phyloP scores from a whole-genome alignment of 2,113 vertebrate species.

The Chaenogobius annularis region DNA sequence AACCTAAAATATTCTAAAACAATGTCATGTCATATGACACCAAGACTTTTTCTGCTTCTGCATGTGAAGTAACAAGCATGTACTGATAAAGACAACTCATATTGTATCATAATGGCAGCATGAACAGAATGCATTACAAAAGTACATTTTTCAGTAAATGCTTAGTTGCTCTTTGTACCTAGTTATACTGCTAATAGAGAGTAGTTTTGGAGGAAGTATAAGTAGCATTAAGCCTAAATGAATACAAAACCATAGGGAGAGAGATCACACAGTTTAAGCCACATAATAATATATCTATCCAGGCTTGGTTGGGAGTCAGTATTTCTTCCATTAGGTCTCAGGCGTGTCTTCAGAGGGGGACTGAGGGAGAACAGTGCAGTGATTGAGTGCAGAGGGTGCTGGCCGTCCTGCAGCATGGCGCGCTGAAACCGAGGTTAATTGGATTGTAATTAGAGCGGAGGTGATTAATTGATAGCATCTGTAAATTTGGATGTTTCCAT shows the following conservation, averaged over 20 bases:
- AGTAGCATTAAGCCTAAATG: background rate
- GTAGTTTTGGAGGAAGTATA: background rate
- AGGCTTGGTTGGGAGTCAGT: slow-evolving; percentile 12
- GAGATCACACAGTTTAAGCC: background rate
- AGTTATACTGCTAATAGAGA: background rate
- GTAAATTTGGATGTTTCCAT: slow-evolving; percentile 81
- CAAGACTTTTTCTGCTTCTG: background rate
- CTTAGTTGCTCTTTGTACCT: background rate
- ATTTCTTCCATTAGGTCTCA: slow-evolving; percentile 46
- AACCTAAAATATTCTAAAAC: no score
- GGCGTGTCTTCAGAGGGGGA: slow-evolving; percentile 34
- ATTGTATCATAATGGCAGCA: background rate
- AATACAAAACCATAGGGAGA: slow-evolving; percentile 4
- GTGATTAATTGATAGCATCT: slow-evolving; percentile 83
- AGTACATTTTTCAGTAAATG: background rate
- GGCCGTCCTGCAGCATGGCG: slow-evolving; percentile 66
- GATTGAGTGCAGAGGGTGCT: slow-evolving; percentile 63
- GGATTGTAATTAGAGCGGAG: slow-evolving; percentile 81
- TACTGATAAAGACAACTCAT: background rate
- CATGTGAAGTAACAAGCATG: background rate
- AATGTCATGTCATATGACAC: no score
- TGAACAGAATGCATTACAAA: background rate
- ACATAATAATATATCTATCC: slow-evolving; percentile 18
- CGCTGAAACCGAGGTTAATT: slow-evolving; percentile 79
- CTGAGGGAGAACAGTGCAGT: slow-evolving; percentile 53